Conservation (phyloP, 2,113 vertebrate genomes). For the Oxyura jamaicensis region DNA sequence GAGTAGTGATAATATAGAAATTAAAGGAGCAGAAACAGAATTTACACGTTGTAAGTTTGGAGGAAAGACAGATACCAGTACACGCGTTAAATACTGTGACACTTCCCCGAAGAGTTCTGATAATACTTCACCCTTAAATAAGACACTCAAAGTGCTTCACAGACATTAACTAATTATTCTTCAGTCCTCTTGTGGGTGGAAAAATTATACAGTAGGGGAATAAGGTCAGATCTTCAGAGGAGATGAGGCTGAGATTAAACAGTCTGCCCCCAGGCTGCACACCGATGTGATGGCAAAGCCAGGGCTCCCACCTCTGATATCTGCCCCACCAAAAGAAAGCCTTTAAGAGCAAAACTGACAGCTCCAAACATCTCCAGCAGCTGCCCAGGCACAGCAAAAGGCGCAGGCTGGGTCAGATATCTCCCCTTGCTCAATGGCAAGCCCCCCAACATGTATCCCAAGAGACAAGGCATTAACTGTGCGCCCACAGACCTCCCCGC, state of each 20-base stretch:
- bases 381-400: not conserved
- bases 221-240: slow-evolving; percentile 42
- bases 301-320: not conserved
- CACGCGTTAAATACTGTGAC: not conserved
- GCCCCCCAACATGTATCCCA: not conserved
- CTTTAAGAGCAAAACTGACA: not conserved
- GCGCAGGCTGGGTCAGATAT: not conserved
- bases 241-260: slow-evolving; percentile 15
- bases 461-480: not conserved
- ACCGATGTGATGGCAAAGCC: not conserved
- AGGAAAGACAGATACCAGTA: not conserved
- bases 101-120: not conserved
- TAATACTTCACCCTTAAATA: slow-evolving; percentile 56
- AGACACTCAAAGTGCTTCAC: slow-evolving; percentile 37
- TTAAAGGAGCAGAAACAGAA: not conserved
- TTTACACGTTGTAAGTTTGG: not conserved
- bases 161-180: slow-evolving; percentile 65
- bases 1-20: not conserved
- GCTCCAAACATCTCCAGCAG: not conserved
- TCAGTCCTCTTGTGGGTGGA: slow-evolving; percentile 29
- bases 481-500: not conserved
- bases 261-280: not conserved
- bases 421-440: not conserved
- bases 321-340: not conserved
- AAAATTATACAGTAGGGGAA: slow-evolving; percentile 63